A percentile compares a stretch with the other conserved stretches of the same genome.
Conservation (phyloP, 2,113 vertebrate genomes). For the Jaculus jaculus region DNA sequence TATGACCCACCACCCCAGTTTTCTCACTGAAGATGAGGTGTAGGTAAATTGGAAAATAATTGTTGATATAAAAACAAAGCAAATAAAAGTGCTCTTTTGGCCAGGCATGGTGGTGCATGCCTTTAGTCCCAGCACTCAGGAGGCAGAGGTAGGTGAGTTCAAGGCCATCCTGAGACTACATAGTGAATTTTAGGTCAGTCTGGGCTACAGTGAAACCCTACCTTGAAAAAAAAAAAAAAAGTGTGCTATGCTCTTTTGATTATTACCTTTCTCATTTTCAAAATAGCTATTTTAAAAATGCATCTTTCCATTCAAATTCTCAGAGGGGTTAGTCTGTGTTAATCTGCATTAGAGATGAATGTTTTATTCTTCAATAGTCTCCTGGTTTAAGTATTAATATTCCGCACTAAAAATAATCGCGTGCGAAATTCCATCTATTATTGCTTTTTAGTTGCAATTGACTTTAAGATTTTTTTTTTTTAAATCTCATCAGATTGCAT, state of each 20-base stretch:
- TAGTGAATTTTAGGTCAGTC: too few relatives aligned
- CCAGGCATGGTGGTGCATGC: too few relatives aligned
- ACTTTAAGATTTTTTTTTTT: conserved; percentile 45
- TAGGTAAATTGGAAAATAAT: conserved; percentile 41
- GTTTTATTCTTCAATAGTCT: conserved; percentile 54
- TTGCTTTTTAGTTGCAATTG: conserved; percentile 46
- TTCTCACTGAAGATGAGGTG: background rate
- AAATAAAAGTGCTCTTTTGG: conserved; percentile 17
- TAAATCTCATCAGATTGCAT: background rate
- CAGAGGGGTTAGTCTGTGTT: conserved; percentile 56
- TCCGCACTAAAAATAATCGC: conserved; percentile 55
- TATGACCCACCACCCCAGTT: background rate
- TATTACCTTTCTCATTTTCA: conserved; percentile 56
- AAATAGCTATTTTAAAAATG: conserved; percentile 56
- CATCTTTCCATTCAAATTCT: conserved; percentile 37
- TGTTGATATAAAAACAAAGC: conserved; percentile 24
- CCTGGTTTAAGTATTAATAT: conserved; percentile 64
- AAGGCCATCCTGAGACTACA: too few relatives aligned
- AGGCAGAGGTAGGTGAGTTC: too few relatives aligned
- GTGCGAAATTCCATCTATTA: conserved; percentile 55
- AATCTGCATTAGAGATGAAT: conserved; percentile 60
- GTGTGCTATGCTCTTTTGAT: conserved; percentile 45
- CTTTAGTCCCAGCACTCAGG: too few relatives aligned
- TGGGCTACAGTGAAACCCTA: too few relatives aligned
- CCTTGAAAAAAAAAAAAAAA: too few relatives aligned